A percentile compares a stretch with the other conserved stretches of the same genome.
phyloP scores from a whole-genome alignment of 2,888 invertebrate genomes.

The Amphipyra tragopoginis region DNA sequence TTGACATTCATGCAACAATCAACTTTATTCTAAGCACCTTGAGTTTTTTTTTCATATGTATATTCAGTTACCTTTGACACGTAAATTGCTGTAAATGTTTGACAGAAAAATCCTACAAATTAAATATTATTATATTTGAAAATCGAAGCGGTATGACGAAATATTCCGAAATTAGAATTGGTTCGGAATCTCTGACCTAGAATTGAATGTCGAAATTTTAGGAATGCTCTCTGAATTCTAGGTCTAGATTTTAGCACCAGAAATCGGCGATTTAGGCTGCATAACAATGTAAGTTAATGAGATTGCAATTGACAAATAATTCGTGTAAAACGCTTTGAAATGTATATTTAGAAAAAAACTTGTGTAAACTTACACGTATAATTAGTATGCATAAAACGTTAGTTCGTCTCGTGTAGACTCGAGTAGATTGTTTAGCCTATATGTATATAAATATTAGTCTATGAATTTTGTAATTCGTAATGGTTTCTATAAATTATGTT shows the following conservation, averaged over 20 bases:
- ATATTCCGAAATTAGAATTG: neutral
- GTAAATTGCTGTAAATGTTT: no score
- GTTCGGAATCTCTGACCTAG: constrained; percentile 12
- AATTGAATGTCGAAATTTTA: constrained; percentile 19
- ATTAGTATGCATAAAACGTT: neutral
- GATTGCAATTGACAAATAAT: constrained; percentile 34
- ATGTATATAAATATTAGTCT: no score
- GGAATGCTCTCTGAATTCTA: constrained; percentile 28
- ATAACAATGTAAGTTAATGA: constrained; percentile 44
- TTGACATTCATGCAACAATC: neutral
- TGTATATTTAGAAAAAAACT: neutral
- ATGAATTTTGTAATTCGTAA: no score
- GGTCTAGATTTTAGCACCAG: constrained; percentile 9
- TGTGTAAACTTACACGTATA: neutral
- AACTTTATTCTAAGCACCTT: no score
- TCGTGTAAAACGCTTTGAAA: constrained; percentile 28
- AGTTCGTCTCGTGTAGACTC: no score
- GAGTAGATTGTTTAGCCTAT: no score
- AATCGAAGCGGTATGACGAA: neutral
- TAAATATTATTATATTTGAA: no score
- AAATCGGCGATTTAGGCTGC: constrained; percentile 38
- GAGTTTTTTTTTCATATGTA: no score
- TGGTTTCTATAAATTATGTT: no score
- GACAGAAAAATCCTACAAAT: no score
- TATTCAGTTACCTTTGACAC: no score